phyloP scores from a whole-genome alignment of 1,140 invertebrate species.

The Listronotus oregonensis region DNA sequence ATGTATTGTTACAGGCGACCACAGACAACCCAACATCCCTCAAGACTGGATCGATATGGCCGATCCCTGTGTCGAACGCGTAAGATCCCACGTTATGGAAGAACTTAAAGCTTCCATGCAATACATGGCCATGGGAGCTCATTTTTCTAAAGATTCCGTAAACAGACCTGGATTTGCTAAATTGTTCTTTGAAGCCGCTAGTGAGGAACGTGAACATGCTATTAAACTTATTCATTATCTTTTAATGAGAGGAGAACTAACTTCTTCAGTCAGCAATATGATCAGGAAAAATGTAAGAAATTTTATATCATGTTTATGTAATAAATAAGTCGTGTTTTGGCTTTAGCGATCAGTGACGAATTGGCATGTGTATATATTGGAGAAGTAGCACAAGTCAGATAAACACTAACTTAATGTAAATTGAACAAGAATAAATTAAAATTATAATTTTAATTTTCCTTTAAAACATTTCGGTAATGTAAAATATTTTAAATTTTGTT shows the following conservation, averaged over 20 bases:
- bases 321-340: too few relatives aligned
- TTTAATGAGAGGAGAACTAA: constrained; percentile 83
- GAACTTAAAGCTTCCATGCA: constrained; percentile 80
- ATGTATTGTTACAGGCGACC: constrained; percentile 52
- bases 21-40: constrained; percentile 58
- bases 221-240: constrained; percentile 90
- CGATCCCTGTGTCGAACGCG: constrained; percentile 63
- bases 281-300: constrained; percentile 67
- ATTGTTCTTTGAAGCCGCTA: constrained; percentile 82
- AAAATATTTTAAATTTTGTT: too few relatives aligned
- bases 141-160: constrained; percentile 78
- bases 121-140: constrained; percentile 84
- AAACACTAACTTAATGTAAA: background rate
- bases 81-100: constrained; percentile 73
- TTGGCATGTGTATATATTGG: too few relatives aligned
- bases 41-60: constrained; percentile 71
- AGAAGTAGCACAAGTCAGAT: background rate
- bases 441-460: too few relatives aligned
- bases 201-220: constrained; percentile 88
- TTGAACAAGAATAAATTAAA: too few relatives aligned
- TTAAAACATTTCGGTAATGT: too few relatives aligned
- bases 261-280: constrained; percentile 66
- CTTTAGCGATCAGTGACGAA: too few relatives aligned
- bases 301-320: background rate
- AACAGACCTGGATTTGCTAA: constrained; percentile 90